Evolutionary conservation across 2,888 invertebrate species (phyloP), one percentile per base, ranked within the genome.

Genomic region (Spisula solida): DNA sequence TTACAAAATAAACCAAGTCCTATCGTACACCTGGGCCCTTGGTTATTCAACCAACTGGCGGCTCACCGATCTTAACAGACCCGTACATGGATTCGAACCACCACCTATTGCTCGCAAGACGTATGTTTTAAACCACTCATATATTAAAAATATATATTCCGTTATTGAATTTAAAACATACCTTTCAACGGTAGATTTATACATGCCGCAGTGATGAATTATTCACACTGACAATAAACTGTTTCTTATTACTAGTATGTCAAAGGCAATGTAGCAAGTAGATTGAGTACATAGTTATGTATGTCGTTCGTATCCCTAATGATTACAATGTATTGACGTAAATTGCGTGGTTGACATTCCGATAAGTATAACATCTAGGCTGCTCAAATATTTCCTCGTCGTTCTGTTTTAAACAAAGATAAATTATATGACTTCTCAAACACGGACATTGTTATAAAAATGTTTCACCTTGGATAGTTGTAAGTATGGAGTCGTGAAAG

Each of bases 231-330:
- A 66, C 10, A 25, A 66, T 66, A 66, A 66, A 66, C n/a, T 25
- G 60, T 25, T 66, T 66, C 60, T 66, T 66, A 66, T 66, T 66
- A 41, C 41, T 41, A 41, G 41, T 41, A 66, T 66, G 60, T 66
- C 60, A 66, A 25, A 66, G 25, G 60, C 10, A 66, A 66, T 66
- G n/a, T 5, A 25, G 60, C 60, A 66, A 25, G 25, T 66, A 66
- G 60, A 66, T 25, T 66, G n/a, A 66, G n/a, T 66, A 66, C 60
- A 66, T 66, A 66, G 0, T n/a, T n/a, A n/a, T 25, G 60, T 66
- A 20, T 66, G n/a, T 25, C 5, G 12, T 25, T 25, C 60, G 60
- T 66, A 66, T 25, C 60, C 60, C 41, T 5, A 66, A 8, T 66
- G n/a, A 66, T 66, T 66, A 66, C 60, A 10, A 25, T n/a, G 12